Base-by-base conservation (phyloP, 2,113 vertebrate genomes). In the Pogonocichla stellata region DNA sequence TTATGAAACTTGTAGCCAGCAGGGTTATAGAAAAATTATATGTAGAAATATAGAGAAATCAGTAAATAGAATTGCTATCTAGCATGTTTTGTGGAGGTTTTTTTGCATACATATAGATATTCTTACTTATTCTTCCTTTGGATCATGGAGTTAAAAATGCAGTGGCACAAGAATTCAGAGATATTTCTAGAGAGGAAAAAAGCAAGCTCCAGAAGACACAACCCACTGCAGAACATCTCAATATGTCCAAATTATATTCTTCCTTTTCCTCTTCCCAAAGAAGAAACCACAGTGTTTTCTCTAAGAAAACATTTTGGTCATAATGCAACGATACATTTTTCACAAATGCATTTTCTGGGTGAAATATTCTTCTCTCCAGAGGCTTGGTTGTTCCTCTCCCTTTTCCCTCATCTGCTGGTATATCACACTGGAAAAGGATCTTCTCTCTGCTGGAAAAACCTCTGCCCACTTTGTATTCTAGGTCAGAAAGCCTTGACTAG, bases 351-450 rank as follows among this genome's bases (percentile, higher is more conserved):
- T 75, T 89, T 91, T 79, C n/a, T 34, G 23, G 45, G 20, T 36
- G 43, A 48, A 79, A 57, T 57, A 34, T 14, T 58, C 28, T n/a
- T 61, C 50, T 58, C 28, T 23, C 26, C 26, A 66, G 53, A 89
- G 8, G 2, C 47, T 23, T n/a, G n/a, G 12, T n/a, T 0, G 0
- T 15, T 22, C 17, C 28, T 71, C 15, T 86, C 5, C 19, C 18
- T 67, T 79, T 50, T 36, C 8, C 29, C 58, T 72, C 34, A 16
- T 20, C 42, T 85, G 34, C 53, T 69, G 18, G 5, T 36, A 0
- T 42, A 26, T 61, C 28, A 19, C 16, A 31, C 8, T 70, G 42
- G 23, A 70, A 73, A 96, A 80, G 11, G 34, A 45, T 24, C 66
- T 66, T 16, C 14, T 28, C 9, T 5, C 14, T 15, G 11, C 60